Evolutionary conservation across 1,140 invertebrate species (phyloP), one percentile per base, ranked within the genome.

Genomic region (Limonius californicus): DNA sequence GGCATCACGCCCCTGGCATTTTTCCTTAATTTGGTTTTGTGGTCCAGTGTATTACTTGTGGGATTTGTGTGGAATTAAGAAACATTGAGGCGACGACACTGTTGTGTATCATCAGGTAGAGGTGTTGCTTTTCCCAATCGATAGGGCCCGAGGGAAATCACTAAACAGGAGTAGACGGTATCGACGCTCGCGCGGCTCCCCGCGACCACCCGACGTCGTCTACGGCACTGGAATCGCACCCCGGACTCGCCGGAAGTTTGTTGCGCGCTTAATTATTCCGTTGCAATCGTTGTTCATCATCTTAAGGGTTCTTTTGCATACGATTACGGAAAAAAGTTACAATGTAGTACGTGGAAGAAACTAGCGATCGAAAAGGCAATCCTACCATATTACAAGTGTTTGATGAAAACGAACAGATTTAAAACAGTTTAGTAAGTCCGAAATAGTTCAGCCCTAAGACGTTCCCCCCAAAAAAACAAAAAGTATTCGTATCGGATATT

Each of bases 91-190:
- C 45, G 45, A 50, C 45, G 45, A 21, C 20, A 19, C 45, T 50
- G 45, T 50, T 50, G 45, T 50, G 45, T 50, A 50, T 50, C 45
- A 50, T 50, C 45, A 50, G 45, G 45, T 50, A 50, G 45, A 50
- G 45, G 45, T 50, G 45, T 50, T 50, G 45, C 45, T 14, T 50
- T 50, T 50, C 45, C 45, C 45, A 50, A 50, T 50, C 45, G 45
- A 50, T 50, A 50, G 45, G 4, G 6, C 45, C 45, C 45, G 2
- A 50, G 45, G 45, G 45, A 50, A 50, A 50, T 50, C 45, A 50
- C 45, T 50, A 50, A 50, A 50, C 16, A 50, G 16, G 45, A 50
- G 45, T 50, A 50, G 45, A 50, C 45, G n/a, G 45, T 19, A 50
- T 50, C 45, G 16, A 14, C 14, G 45, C 4, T 21, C 8, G 3